phyloP scores from a whole-genome alignment of 2,113 vertebrate species.

The Falco punctatus region DNA sequence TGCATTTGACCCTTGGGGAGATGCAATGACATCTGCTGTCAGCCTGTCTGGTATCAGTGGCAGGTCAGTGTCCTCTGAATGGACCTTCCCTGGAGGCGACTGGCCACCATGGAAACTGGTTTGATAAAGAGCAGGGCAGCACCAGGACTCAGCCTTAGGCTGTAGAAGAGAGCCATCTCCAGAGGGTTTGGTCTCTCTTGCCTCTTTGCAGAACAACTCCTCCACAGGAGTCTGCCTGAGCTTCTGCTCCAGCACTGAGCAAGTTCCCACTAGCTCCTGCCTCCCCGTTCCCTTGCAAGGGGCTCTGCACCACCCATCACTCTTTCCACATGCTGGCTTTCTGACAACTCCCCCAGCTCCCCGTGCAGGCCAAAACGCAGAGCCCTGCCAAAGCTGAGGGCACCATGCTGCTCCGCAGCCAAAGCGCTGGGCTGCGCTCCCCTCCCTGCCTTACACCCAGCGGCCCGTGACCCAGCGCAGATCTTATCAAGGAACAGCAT shows the following conservation, averaged over 20 bases:
- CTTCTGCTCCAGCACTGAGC: not conserved
- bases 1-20: not conserved
- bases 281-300: not conserved
- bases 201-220: not conserved
- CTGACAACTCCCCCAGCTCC: not conserved
- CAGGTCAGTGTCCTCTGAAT: not conserved
- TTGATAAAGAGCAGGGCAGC: not conserved
- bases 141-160: rapidly evolving
- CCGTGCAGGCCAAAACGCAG: rapidly evolving
- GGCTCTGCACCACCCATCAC: not conserved
- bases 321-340: not conserved
- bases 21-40: not conserved
- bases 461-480: not conserved
- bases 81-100: not conserved
- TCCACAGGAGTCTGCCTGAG: not conserved
- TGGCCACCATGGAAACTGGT: rapidly evolving
- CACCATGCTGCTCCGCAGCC: not conserved
- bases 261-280: not conserved
- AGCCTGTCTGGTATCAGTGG: no score
- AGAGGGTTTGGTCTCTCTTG: not conserved
- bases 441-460: not conserved
- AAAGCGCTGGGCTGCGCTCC: not conserved
- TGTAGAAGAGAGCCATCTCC: not conserved
- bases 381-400: not conserved
- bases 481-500: not conserved